phyloP scores from a whole-genome alignment of 2,797 vertebrate genomes.

The Gallinago solitaria region DNA sequence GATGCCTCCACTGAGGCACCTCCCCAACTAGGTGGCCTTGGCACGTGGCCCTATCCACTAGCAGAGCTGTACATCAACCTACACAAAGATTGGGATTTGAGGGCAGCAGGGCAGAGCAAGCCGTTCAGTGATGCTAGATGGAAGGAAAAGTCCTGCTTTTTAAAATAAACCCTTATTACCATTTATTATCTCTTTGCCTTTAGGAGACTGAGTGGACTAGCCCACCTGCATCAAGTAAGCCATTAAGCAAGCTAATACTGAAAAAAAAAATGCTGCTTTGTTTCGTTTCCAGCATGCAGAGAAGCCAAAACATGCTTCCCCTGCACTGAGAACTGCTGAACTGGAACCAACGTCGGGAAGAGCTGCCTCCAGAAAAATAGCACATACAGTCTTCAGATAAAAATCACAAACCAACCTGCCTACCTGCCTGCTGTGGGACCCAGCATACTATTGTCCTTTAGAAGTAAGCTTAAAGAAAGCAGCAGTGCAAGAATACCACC shows the following conservation, averaged over 20 bases:
- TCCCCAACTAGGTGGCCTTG: not conserved
- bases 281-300: not conserved
- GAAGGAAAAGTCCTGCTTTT: not conserved
- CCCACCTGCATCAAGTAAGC: not conserved
- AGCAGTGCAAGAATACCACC: not conserved
- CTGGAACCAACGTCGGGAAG: not conserved
- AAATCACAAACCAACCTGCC: not conserved
- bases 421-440: not conserved
- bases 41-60: not conserved
- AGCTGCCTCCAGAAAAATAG: constrained; percentile 2
- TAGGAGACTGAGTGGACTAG: not conserved
- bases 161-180: not conserved
- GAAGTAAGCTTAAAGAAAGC: not conserved
- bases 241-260: not conserved
- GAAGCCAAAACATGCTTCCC: constrained; percentile 3
- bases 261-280: not conserved
- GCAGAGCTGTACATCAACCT: not conserved
- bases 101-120: not conserved
- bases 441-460: not conserved
- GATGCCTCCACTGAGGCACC: not conserved
- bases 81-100: not conserved
- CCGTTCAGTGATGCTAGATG: not conserved
- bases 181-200: not conserved
- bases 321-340: constrained; percentile 13
- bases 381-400: not conserved